Base-by-base conservation (phyloP, 2,113 vertebrate species). In the Nerophis ophidion region DNA sequence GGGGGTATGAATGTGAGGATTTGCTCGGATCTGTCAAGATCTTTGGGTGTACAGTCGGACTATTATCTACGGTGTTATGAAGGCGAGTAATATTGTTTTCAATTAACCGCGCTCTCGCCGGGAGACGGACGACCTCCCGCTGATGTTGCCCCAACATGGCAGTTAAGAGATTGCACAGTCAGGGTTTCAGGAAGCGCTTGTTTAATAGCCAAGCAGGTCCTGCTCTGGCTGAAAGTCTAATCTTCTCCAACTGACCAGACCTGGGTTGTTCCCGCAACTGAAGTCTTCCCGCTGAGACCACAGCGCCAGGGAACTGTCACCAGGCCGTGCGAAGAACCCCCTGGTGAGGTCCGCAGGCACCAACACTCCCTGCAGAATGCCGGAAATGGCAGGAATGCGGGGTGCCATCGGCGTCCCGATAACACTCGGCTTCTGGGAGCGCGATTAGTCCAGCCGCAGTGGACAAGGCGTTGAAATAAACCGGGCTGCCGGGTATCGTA, bases 211-310 rank as follows among this genome's bases (percentile, higher is more conserved):
- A n/a, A n/a, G n/a, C n/a, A n/a, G n/a, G n/a, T n/a, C n/a, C n/a
- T n/a, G n/a, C n/a, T n/a, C n/a, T n/a, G n/a, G n/a, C n/a, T n/a
- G n/a, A 93, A 42, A 91, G 93, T 92, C 93, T 94, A 97, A 97
- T 97, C 95, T 94, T 87, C 91, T 93, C 92, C 91, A 92, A 45
- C 86, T 90, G 92, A 91, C 90, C 93, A 91, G 84, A 91, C 90
- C 8, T 93, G 92, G 91, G 10, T 93, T 92, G 91, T 92, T 95
- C 92, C 92, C 93, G 90, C 91, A 90, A 93, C 93, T 92, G 92
- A 96, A 93, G 93, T 91, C 89, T 93, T 95, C 93, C 94, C 93
- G 93, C 93, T 94, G 96, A 92, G 94, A 93, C 91, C 91, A 93
- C 91, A 92, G 91, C 90, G 94, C 89, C 92, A 93, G 93, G 91